These are phyloP conservation scores for Myotis myotis DNA, from an alignment of 2,797 vertebrate species.

Conservation along the genomic window DNA sequence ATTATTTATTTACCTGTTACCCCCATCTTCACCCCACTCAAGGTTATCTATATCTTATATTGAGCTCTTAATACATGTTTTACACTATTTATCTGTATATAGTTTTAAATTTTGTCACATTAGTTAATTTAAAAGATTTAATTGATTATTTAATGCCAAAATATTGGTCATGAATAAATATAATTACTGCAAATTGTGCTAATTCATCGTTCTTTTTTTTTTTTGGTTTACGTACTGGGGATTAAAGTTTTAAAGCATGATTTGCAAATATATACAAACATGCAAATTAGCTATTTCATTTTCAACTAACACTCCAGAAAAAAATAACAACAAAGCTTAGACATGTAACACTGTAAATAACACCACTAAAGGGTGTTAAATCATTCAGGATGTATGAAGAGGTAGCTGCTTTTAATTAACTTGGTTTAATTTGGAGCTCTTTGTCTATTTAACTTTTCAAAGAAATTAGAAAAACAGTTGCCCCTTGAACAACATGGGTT, in stretches of 20 bases:
- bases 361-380: neutral
- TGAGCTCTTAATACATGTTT: neutral
- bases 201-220: neutral
- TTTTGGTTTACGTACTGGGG: conserved; percentile 1
- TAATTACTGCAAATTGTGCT: conserved; percentile 3
- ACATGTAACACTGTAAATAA: conserved; percentile 24
- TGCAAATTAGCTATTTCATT: conserved; percentile 22
- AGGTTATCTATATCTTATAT: neutral
- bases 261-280: conserved; percentile 53
- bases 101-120: neutral
- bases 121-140: neutral
- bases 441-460: neutral
- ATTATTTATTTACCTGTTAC: neutral
- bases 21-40: neutral
- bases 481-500: neutral
- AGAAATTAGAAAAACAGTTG: neutral
- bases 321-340: neutral
- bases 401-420: conserved; percentile 4
- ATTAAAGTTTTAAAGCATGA: conserved; percentile 21
- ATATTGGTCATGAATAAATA: conserved; percentile 40
- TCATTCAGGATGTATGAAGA: neutral
- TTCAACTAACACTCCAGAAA: conserved; percentile 29
- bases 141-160: neutral
- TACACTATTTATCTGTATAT: neutral
- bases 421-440: neutral